Evolutionary conservation across 2,888 invertebrate genomes (phyloP).

Genomic region (Caenorhabditis panamensis): DNA sequence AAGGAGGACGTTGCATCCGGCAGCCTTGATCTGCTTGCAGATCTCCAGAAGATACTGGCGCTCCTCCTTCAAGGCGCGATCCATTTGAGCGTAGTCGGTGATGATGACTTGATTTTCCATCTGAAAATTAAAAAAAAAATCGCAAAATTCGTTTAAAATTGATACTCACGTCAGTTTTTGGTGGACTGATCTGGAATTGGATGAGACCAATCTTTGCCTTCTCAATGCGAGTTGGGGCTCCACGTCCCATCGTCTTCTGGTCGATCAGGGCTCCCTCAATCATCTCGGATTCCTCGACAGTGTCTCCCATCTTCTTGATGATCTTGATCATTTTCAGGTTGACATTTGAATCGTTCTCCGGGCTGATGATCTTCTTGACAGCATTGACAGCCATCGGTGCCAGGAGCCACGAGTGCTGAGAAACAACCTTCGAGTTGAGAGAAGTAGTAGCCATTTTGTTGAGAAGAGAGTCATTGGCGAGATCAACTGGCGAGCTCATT

Average conservation of each 20-base stretch:
- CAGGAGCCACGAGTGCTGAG: conserved; percentile 94
- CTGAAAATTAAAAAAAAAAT: conserved; percentile 20
- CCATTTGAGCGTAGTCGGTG: conserved; percentile 99
- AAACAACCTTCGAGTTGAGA: conserved; percentile 98
- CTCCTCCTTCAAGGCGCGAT: conserved; percentile 96
- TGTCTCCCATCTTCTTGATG: conserved; percentile 91
- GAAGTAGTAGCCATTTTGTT: conserved; percentile 97
- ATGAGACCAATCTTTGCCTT: conserved; percentile 99
- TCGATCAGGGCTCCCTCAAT: conserved; percentile 96
- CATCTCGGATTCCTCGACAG: conserved; percentile 89
- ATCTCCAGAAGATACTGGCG: conserved; percentile 97
- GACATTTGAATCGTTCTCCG: conserved; percentile 87
- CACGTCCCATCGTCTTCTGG: conserved; percentile 89
- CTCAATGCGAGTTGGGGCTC: conserved; percentile 94
- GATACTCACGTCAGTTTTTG: conserved; percentile 93
- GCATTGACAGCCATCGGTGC: conserved; percentile 98
- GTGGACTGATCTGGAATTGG: conserved; percentile 99
- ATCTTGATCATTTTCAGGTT: conserved; percentile 95
- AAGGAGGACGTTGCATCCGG: conserved; percentile 96
- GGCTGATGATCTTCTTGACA: conserved; percentile 90
- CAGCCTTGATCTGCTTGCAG: conserved; percentile 98
- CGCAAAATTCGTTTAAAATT: not conserved
- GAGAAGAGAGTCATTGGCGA: conserved; percentile 90
- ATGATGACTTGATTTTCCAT: conserved; percentile 88
- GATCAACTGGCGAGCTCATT: conserved; percentile 91